phyloP scores from a whole-genome alignment of 2,113 vertebrate species.

The Ia io region DNA sequence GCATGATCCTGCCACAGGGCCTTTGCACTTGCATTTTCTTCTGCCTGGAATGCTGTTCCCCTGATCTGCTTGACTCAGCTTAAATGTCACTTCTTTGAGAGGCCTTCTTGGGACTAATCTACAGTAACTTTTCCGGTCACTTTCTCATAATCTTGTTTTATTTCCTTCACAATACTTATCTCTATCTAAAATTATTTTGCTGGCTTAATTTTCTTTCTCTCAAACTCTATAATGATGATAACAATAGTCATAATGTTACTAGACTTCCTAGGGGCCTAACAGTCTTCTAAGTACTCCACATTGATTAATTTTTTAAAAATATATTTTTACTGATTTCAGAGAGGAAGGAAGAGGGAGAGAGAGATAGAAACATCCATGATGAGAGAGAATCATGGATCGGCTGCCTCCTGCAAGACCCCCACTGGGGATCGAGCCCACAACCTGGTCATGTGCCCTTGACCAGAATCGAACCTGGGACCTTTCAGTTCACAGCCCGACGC shows the following conservation, averaged over 20 bases:
- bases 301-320: not conserved
- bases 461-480: too few species aligned
- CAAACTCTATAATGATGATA: not conserved
- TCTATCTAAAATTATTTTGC: constrained; percentile 2
- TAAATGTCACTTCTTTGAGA: not conserved
- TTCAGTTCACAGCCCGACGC: too few species aligned
- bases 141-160: not conserved
- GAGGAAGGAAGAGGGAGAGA: too few species aligned
- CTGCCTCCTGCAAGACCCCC: too few species aligned
- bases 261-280: not conserved
- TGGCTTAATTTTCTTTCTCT: not conserved
- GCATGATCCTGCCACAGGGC: too few species aligned
- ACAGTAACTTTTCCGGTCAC: not conserved
- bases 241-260: not conserved
- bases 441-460: too few species aligned
- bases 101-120: not conserved
- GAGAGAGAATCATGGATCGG: too few species aligned
- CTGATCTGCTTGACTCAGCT: not conserved
- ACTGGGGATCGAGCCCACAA: too few species aligned
- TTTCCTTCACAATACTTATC: not conserved
- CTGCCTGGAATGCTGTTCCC: too few species aligned
- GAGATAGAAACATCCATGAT: too few species aligned
- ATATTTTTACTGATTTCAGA: too few species aligned
- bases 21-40: too few species aligned
- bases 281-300: not conserved